Evolutionary conservation across 2,888 invertebrate genomes (phyloP), one percentile per base, ranked within the genome.

Genomic region (Ophion costatus): DNA sequence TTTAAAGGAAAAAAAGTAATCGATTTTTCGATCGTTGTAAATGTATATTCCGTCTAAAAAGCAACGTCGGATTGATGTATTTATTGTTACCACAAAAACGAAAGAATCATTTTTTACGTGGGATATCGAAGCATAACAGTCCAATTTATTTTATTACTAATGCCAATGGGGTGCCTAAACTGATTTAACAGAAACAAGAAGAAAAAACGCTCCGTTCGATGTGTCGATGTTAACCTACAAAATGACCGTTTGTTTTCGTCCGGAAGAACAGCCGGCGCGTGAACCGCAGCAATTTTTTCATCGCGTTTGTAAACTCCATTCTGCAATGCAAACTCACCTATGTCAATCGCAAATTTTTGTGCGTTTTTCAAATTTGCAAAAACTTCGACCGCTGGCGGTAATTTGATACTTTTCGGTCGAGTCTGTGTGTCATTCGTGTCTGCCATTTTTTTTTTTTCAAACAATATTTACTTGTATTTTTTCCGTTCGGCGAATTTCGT

Each of bases 291-390:
- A 56, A 29, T 56, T 6, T 56, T 56, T 56, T 5, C 56, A 56
- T 17, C 29, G 11, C 14, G 33, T 20, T 75, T 42, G 17, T 17
- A 76, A 2, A 22, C 14, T 1, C 42, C 20, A 63, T n/a, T 17
- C 38, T 64, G 2, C 7, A 20, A 74, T 75, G 79, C 4, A 38
- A 74, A 88, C 93, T 90, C 92, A 96, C 96, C 96, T 84, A 96
- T 96, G 91, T 96, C 96, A 81, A 96, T 95, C 0, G 96, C 96
- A 92, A 96, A 96, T 88, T 95, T 94, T 87, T 95, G 95, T 29
- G 96, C 96, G 92, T 96, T 95, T 89, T 95, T 95, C 78, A 96
- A 92, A 93, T 96, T 96, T 66, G 95, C 94, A 90, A 96, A 96
- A 33, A 95, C 94, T 89, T 95, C 94, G 78, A 95, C 94, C 14